Conservation (phyloP, 2,888 invertebrate species). For the Lapara coniferarum region DNA sequence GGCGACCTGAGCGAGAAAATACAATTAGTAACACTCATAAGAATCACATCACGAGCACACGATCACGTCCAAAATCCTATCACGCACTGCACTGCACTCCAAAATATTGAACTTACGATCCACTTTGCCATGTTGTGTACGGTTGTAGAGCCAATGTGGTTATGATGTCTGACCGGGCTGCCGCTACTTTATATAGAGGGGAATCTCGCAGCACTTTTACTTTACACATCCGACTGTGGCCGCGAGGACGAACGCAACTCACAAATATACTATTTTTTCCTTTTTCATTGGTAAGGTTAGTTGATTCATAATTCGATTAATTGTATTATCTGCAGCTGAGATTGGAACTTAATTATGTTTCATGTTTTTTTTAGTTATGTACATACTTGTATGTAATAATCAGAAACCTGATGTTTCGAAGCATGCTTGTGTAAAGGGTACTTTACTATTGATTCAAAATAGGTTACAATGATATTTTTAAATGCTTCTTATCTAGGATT, state of each 20-base stretch:
- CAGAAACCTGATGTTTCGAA: too few species aligned
- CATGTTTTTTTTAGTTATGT: not conserved
- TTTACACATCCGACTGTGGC: conserved; percentile 59
- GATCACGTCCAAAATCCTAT: conserved; percentile 17
- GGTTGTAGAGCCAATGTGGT: conserved; percentile 60
- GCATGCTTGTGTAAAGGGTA: too few species aligned
- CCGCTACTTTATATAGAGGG: conserved; percentile 70
- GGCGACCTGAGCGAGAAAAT: conserved; percentile 73
- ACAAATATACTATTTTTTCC: conserved; percentile 65
- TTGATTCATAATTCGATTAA: conserved; percentile 31
- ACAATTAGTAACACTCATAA: conserved; percentile 16
- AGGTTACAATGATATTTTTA: too few species aligned
- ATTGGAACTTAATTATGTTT: not conserved
- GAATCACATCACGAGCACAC: conserved; percentile 37
- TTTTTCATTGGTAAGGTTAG: conserved; percentile 44
- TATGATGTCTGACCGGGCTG: conserved; percentile 61
- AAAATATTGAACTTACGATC: conserved; percentile 69
- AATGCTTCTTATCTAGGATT: too few species aligned
- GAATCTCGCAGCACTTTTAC: conserved; percentile 77
- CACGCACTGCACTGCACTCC: conserved; percentile 74
- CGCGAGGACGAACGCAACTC: conserved; percentile 71
- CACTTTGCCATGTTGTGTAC: conserved; percentile 74
- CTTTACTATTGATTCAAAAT: too few species aligned
- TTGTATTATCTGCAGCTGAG: not conserved
- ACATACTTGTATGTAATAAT: too few species aligned